A percentile compares a stretch with the other conserved stretches of the same genome.
phyloP scores from a whole-genome alignment of 1,140 invertebrate genomes.

The Neotoxoptera formosana region DNA sequence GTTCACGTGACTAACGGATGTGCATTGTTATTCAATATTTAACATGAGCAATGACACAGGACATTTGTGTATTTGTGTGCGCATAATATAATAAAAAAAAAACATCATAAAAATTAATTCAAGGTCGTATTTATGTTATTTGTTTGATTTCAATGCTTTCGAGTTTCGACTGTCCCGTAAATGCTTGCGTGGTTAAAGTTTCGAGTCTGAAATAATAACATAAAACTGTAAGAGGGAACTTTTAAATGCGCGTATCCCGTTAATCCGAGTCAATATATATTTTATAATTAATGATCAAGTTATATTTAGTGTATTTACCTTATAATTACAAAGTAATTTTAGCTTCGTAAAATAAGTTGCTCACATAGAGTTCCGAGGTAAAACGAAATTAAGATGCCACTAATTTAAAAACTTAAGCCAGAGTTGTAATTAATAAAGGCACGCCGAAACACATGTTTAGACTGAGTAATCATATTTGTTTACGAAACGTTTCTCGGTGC shows the following conservation, averaged over 20 bases:
- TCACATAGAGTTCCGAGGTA: not conserved
- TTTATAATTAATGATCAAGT: constrained; percentile 17
- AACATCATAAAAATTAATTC: constrained; percentile 3
- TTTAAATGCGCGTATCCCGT: not conserved
- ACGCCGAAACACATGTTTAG: not conserved
- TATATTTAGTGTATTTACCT: not conserved
- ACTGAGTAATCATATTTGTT: constrained; percentile 12
- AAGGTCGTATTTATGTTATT: not conserved
- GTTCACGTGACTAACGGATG: constrained; percentile 29
- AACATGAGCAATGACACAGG: constrained; percentile 32
- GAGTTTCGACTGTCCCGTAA: not conserved
- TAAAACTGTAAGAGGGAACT: not conserved
- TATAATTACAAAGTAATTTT: constrained; percentile 29
- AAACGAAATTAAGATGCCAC: not conserved
- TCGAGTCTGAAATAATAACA: not conserved
- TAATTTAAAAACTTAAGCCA: constrained; percentile 17
- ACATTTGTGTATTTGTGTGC: not conserved
- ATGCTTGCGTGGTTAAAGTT: not conserved
- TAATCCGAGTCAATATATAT: constrained; percentile 18
- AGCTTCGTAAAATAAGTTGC: constrained; percentile 14
- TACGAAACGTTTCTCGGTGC: not conserved
- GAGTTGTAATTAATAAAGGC: constrained; percentile 29
- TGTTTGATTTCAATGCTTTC: not conserved
- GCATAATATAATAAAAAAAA: not conserved
- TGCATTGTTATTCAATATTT: constrained; percentile 45